phyloP scores from a whole-genome alignment of 2,888 invertebrate genomes.

The Eupithecia vulgata region DNA sequence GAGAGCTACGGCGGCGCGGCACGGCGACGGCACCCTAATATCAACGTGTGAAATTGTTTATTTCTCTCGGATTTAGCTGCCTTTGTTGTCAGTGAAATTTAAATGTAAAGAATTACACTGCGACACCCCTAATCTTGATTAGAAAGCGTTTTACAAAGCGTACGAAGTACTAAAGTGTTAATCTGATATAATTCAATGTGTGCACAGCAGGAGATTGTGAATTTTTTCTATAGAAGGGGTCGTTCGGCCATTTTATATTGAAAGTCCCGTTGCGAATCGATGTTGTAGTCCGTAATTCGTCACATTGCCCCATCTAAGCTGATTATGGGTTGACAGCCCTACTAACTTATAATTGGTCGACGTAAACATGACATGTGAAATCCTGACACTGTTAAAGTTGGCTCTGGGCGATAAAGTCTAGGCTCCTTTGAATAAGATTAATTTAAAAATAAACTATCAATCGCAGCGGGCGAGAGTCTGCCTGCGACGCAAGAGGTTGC shows the following conservation, averaged over 20 bases:
- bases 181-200: conserved; percentile 81
- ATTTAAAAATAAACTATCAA: neutral
- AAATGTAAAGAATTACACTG: conserved; percentile 77
- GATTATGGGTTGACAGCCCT: conserved; percentile 34
- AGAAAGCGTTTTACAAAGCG: conserved; percentile 72
- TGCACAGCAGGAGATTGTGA: conserved; percentile 72
- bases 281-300: conserved; percentile 56
- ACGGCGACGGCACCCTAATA: conserved; percentile 54
- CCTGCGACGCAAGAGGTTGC: no score
- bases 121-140: conserved; percentile 80
- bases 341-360: conserved; percentile 22
- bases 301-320: conserved; percentile 41
- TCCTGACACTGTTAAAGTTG: neutral
- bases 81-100: conserved; percentile 69
- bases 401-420: neutral
- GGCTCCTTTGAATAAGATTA: neutral
- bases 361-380: conserved; percentile 21
- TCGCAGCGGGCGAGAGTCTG: no score
- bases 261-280: conserved; percentile 38
- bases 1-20: neutral
- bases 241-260: conserved; percentile 39
- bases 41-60: conserved; percentile 75
- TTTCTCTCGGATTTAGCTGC: conserved; percentile 66
- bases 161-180: conserved; percentile 74
- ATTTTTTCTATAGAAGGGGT: conserved; percentile 62